Conservation (phyloP, 2,888 invertebrate species). For the Stenodema calcarata region DNA sequence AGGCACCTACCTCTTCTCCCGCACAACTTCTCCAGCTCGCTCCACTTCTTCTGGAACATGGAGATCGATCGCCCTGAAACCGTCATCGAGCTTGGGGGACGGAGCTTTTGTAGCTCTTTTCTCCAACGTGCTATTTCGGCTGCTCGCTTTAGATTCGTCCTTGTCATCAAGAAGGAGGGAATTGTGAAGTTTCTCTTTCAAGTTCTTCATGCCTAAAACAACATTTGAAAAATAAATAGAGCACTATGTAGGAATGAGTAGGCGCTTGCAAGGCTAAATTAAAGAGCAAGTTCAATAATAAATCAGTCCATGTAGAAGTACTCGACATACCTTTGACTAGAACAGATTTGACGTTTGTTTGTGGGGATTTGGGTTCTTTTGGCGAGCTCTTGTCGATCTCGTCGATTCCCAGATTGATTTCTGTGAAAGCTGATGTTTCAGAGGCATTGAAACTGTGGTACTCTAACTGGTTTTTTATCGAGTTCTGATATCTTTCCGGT, state of each 20-base stretch:
- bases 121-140: slow-evolving; percentile 48
- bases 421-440: slow-evolving; percentile 54
- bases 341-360: slow-evolving; percentile 58
- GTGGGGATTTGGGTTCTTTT: slow-evolving; percentile 51
- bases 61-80: slow-evolving; percentile 45
- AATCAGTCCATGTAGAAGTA: neutral
- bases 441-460: slow-evolving; percentile 48
- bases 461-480: slow-evolving; percentile 57
- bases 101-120: slow-evolving; percentile 45
- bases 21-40: slow-evolving; percentile 74
- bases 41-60: slow-evolving; percentile 65
- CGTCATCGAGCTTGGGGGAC: slow-evolving; percentile 48
- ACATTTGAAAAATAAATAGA: neutral
- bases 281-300: neutral
- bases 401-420: slow-evolving; percentile 56
- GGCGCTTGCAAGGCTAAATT: neutral
- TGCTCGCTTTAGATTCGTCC: slow-evolving; percentile 32
- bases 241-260: neutral
- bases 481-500: slow-evolving; percentile 57
- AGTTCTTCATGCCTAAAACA: slow-evolving; percentile 59
- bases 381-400: slow-evolving; percentile 52
- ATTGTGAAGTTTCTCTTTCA: slow-evolving; percentile 63
- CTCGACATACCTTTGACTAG: slow-evolving; percentile 58
- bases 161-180: slow-evolving; percentile 54
- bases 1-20: slow-evolving; percentile 58